Evolutionary conservation across 2,888 invertebrate species (phyloP).

Genomic region (Macaria liturata): DNA sequence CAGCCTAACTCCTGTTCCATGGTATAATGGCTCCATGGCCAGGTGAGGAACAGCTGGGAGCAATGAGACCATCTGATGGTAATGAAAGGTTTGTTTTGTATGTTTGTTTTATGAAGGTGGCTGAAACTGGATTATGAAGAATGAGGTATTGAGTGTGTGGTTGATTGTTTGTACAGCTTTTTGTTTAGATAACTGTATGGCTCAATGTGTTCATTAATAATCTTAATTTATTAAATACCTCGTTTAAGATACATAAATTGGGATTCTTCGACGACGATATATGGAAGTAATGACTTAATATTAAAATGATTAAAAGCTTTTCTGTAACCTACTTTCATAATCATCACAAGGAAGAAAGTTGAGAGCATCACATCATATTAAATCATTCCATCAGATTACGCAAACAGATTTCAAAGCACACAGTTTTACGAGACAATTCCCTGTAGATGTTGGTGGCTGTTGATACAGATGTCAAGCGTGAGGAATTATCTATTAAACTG

Average conservation of each 20-base stretch:
- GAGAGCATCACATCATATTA: slow-evolving; percentile 1
- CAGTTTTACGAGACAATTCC: slow-evolving; percentile 28
- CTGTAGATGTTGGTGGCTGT: slow-evolving; percentile 24
- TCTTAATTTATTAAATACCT: no score
- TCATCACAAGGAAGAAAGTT: neutral
- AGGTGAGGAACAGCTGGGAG: slow-evolving; percentile 39
- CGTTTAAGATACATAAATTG: no score
- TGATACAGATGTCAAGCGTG: slow-evolving; percentile 38
- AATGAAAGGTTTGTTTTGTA: slow-evolving; percentile 28
- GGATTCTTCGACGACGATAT: no score
- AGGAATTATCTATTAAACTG: slow-evolving; percentile 18
- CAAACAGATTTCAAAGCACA: slow-evolving; percentile 20
- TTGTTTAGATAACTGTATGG: no score
- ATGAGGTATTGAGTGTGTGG: no score
- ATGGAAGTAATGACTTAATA: no score
- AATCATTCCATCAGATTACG: slow-evolving; percentile 25
- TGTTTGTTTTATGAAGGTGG: slow-evolving; percentile 11
- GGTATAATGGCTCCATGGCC: slow-evolving; percentile 5
- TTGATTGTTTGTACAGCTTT: no score
- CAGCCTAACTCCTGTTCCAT: neutral
- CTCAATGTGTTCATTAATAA: no score
- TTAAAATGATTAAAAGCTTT: no score
- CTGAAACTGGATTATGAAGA: slow-evolving; percentile 3
- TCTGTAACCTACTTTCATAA: no score
- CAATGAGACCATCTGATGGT: slow-evolving; percentile 25